A percentile compares a stretch with the other conserved stretches of the same genome.
phyloP scores from a whole-genome alignment of 2,888 invertebrate species.

The Neoascia interrupta region DNA sequence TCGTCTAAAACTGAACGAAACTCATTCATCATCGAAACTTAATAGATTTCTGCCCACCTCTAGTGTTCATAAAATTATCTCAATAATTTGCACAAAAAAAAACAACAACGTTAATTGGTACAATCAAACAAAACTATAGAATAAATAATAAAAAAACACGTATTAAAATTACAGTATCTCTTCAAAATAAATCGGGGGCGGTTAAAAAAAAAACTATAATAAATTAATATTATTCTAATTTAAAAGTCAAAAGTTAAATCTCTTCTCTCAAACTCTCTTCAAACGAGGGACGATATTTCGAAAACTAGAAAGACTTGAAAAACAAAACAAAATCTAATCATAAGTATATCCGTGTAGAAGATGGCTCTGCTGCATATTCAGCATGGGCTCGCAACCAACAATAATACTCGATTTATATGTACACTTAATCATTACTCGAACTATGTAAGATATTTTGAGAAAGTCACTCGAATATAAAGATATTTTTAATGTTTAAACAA shows the following conservation, averaged over 20 bases:
- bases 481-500: slow-evolving; percentile 20
- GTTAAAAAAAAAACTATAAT: slow-evolving; percentile 20
- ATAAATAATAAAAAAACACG: slow-evolving; percentile 15
- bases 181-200: slow-evolving; percentile 51
- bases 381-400: slow-evolving; percentile 15
- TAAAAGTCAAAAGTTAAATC: slow-evolving; percentile 38
- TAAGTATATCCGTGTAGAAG: slow-evolving; percentile 47
- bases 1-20: too few relatives aligned
- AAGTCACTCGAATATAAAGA: slow-evolving; percentile 54
- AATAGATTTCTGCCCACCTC: too few relatives aligned
- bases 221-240: not conserved
- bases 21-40: too few relatives aligned
- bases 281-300: slow-evolving; percentile 5
- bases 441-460: slow-evolving; percentile 58
- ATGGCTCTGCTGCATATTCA: slow-evolving; percentile 36
- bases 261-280: slow-evolving; percentile 19
- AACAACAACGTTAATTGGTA: slow-evolving; percentile 51
- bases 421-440: slow-evolving; percentile 29
- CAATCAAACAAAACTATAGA: slow-evolving; percentile 53
- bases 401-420: slow-evolving; percentile 49
- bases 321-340: slow-evolving; percentile 38
- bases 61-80: slow-evolving; percentile 34
- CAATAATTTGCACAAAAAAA: slow-evolving; percentile 57
- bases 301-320: slow-evolving; percentile 59
- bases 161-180: not conserved